phyloP scores from a whole-genome alignment of 2,888 invertebrate genomes.

The Napeogenes sylphis region DNA sequence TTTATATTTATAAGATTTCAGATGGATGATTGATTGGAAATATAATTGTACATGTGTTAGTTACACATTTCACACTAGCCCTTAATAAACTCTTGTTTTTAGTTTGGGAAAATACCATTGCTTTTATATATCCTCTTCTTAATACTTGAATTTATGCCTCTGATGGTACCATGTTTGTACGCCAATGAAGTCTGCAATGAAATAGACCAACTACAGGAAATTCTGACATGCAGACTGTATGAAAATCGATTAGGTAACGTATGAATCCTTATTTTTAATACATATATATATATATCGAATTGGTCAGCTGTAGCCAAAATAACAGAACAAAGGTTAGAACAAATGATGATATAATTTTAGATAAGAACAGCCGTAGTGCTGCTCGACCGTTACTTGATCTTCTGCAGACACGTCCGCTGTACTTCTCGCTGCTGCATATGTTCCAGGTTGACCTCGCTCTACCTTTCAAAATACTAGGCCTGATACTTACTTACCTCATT shows the following conservation, averaged over 20 bases:
- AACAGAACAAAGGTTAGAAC: too few relatives aligned
- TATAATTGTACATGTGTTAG: too few relatives aligned
- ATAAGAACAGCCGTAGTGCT: slow-evolving; percentile 50
- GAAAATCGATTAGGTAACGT: slow-evolving; percentile 47
- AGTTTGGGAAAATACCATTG: slow-evolving; percentile 37
- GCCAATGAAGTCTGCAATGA: slow-evolving; percentile 48
- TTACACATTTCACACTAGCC: neutral
- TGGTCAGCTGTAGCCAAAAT: neutral
- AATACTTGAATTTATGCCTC: slow-evolving; percentile 40
- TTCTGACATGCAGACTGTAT: slow-evolving; percentile 54
- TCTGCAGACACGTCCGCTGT: slow-evolving; percentile 54
- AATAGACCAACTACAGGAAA: slow-evolving; percentile 45
- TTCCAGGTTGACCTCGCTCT: slow-evolving; percentile 57
- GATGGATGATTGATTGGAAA: too few relatives aligned
- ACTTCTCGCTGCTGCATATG: slow-evolving; percentile 60
- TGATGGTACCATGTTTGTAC: slow-evolving; percentile 51
- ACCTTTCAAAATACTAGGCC: slow-evolving; percentile 57
- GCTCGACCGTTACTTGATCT: slow-evolving; percentile 55
- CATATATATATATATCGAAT: neutral
- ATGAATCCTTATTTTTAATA: neutral
- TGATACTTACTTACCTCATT: slow-evolving; percentile 58
- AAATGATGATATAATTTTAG: slow-evolving; percentile 39
- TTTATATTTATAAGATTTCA: too few relatives aligned
- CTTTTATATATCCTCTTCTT: slow-evolving; percentile 36
- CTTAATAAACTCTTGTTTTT: slow-evolving; percentile 17